These are phyloP conservation scores for Seriola rivoliana DNA, from an alignment of 2,113 vertebrate species.

Conservation along the genomic window DNA sequence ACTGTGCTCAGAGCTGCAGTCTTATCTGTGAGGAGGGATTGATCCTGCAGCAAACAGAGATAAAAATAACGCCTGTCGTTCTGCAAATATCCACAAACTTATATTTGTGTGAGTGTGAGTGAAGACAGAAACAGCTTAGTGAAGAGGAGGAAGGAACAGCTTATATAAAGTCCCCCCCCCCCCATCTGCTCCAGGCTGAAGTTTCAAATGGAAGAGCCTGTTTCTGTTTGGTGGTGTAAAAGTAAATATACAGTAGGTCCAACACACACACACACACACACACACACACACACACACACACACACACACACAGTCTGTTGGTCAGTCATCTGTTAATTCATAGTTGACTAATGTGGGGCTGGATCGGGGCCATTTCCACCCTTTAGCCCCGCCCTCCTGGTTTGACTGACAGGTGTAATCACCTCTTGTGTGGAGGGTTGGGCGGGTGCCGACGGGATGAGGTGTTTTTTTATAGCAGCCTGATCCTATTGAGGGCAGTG, in stretches of 20 bases:
- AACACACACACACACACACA: neutral
- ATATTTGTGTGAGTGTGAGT: neutral
- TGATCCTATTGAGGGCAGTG: conserved; percentile 80
- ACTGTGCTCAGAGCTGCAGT: neutral
- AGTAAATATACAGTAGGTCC: conserved; percentile 10
- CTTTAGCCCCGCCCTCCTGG: neutral
- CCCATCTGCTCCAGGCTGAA: neutral
- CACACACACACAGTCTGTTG: neutral
- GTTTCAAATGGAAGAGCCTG: conserved; percentile 4
- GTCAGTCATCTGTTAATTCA: neutral
- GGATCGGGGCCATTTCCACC: conserved; percentile 20
- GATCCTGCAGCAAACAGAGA: too few relatives aligned
- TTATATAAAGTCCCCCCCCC: conserved; percentile 25
- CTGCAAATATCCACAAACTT: neutral
- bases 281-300: neutral
- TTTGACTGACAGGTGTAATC: conserved; percentile 50
- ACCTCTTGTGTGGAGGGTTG: conserved; percentile 13
- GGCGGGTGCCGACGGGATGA: conserved; percentile 62
- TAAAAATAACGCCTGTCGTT: too few relatives aligned
- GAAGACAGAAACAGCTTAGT: conserved; percentile 9
- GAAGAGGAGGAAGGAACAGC: conserved; percentile 26
- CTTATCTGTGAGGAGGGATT: neutral
- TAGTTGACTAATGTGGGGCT: neutral
- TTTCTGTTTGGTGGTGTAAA: neutral
- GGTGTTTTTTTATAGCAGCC: conserved; percentile 79